Evolutionary conservation across 2,797 vertebrate genomes (phyloP), one percentile per base, ranked within the genome.

Genomic region (Hapalemur alaotrensis): DNA sequence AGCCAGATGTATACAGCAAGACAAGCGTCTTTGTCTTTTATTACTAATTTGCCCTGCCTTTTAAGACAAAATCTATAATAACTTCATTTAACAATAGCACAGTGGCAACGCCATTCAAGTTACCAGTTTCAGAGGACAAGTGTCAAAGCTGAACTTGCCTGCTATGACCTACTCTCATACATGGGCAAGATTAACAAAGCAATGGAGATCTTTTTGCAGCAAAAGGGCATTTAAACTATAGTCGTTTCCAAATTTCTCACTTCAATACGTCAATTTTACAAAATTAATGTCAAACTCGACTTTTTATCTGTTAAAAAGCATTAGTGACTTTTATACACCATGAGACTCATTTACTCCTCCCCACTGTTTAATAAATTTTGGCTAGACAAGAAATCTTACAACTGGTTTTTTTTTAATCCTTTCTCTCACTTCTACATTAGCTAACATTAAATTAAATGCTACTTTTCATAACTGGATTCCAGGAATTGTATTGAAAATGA

Each of bases 201-300:
- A 82, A 95, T 52, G 18, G 32, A n/a, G 28, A 70, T 46, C 79
- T 92, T 32, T 80, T 28, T 70, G 18, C 41, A 75, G 17, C 38
- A 89, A 67, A 82, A 84, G 14, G 35, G 35, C 30, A 54, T 73
- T 95, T 92, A 95, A 80, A 54, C 82, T 69, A 83, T 20, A 35
- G 73, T 73, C 81, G 69, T 80, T 90, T 61, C 79, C 61, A 91
- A 30, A 91, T 43, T 86, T 95, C 88, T 94, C 80, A 87, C 43
- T 20, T 85, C 48, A 52, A 3, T 88, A 85, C 80, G 38, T 11
- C 54, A 13, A 89, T 25, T 86, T 96, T 63, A 80, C 35, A 91
- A 93, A 92, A 95, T 88, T 48, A 96, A 80, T 11, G 78, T 73
- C 67, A 91, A 90, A 93, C 20, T 76, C n/a, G 87, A 94, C 48